Percentiles rank a stretch among this genome's conserved stretches.
phyloP scores from a whole-genome alignment of 2,888 invertebrate species.

The Griposia aprilina region DNA sequence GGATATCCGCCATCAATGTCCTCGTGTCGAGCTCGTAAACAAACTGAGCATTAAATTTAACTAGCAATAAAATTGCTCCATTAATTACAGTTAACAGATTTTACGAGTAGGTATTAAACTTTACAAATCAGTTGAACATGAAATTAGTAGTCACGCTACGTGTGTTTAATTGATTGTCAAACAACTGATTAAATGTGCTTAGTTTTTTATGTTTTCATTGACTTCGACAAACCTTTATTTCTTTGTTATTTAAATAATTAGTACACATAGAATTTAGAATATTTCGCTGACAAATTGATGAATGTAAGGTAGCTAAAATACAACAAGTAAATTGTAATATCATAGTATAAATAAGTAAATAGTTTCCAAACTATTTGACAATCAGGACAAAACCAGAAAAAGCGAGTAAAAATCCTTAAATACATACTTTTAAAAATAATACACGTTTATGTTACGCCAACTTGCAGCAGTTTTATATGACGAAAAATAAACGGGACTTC shows the following conservation, averaged over 20 bases:
- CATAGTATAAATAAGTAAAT: not conserved
- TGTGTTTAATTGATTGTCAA: not conserved
- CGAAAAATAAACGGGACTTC: constrained; percentile 18
- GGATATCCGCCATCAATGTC: constrained; percentile 9
- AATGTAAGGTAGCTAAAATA: not conserved
- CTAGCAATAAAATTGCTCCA: constrained; percentile 44
- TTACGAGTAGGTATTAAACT: constrained; percentile 42
- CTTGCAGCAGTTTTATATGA: constrained; percentile 5
- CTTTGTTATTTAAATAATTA: not conserved
- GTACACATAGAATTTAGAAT: not conserved
- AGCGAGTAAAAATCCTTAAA: too few species aligned
- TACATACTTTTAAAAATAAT: not conserved
- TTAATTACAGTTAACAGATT: constrained; percentile 51
- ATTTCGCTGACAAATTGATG: not conserved
- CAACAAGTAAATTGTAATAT: not conserved
- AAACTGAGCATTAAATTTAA: constrained; percentile 41
- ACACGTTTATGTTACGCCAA: not conserved
- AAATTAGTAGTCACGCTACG: constrained; percentile 24
- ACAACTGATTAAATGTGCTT: not conserved
- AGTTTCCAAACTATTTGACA: not conserved
- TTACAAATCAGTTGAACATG: constrained; percentile 26
- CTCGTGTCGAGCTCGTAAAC: constrained; percentile 38
- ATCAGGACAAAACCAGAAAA: not conserved
- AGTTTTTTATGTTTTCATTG: not conserved
- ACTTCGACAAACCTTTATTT: too few species aligned